A percentile compares a stretch with the other conserved stretches of the same genome.
These are phyloP conservation scores for Parapristionchus giblindavisi DNA, from an alignment of 2,888 invertebrate genomes.

Conservation along the genomic window DNA sequence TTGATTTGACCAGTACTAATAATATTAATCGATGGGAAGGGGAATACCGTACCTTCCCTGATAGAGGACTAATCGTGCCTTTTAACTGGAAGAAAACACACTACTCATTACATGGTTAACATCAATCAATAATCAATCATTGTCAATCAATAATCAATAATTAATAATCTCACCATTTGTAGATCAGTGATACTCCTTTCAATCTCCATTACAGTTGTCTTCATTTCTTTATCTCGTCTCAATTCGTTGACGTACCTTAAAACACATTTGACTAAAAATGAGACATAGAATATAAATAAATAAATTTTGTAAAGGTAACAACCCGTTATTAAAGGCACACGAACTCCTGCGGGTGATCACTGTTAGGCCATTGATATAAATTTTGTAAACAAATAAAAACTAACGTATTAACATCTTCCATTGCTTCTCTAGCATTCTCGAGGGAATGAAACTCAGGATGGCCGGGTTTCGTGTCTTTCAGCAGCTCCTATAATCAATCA, in stretches of 20 bases:
- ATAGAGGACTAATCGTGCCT: not conserved
- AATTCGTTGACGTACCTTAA: conserved; percentile 90
- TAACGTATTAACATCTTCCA: conserved; percentile 61
- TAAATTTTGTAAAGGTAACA: not conserved
- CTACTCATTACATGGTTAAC: not conserved
- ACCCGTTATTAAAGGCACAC: too few species aligned
- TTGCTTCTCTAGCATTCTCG: conserved; percentile 78
- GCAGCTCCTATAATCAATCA: conserved; percentile 72
- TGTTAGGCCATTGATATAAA: too few species aligned
- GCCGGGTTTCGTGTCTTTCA: conserved; percentile 74
- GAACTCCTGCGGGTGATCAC: too few species aligned
- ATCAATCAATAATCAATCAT: not conserved
- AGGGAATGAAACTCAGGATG: conserved; percentile 85
- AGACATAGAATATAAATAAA: not conserved
- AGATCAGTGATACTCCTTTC: conserved; percentile 76
- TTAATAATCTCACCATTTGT: conserved; percentile 52
- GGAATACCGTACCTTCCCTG: not conserved
- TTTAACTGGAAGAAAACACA: not conserved
- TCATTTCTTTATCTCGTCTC: conserved; percentile 91
- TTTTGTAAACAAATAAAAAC: not conserved
- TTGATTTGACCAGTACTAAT: too few species aligned
- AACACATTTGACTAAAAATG: not conserved
- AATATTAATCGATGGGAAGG: too few species aligned
- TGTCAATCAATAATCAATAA: not conserved
- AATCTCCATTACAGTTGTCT: conserved; percentile 87